Evolutionary conservation across 2,888 invertebrate genomes (phyloP).

Genomic region (Cheilosia vernalis): DNA sequence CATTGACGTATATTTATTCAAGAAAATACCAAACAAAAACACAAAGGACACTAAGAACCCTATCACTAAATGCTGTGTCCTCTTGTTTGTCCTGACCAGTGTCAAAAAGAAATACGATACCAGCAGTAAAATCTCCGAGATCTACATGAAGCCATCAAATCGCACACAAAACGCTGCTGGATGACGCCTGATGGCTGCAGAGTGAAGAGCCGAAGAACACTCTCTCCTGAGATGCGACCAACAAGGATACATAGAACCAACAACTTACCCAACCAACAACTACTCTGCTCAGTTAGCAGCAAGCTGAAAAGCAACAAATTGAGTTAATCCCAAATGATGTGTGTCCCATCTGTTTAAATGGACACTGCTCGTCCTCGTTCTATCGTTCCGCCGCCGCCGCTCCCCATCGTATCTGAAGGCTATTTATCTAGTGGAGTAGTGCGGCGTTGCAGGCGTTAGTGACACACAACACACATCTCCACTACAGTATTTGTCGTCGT

Average conservation of each 20-base stretch:
- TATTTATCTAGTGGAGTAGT: slow-evolving; percentile 56
- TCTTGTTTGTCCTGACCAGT: slow-evolving; percentile 17
- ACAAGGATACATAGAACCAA: slow-evolving; percentile 29
- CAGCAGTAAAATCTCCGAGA: slow-evolving; percentile 13
- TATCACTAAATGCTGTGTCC: slow-evolving; percentile 32
- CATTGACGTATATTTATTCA: slow-evolving; percentile 64
- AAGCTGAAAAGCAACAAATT: slow-evolving; percentile 74
- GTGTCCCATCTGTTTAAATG: slow-evolving; percentile 75
- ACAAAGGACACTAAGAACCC: slow-evolving; percentile 23
- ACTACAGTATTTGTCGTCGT: slow-evolving; percentile 27
- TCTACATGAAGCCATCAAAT: slow-evolving; percentile 31
- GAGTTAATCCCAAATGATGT: slow-evolving; percentile 75
- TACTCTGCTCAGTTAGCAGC: slow-evolving; percentile 58
- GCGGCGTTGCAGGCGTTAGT: slow-evolving; percentile 24
- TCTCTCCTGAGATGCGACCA: slow-evolving; percentile 40
- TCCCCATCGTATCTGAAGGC: slow-evolving; percentile 44
- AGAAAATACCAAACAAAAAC: slow-evolving; percentile 48
- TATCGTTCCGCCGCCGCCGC: background rate
- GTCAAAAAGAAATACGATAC: slow-evolving; percentile 42
- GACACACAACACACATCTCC: slow-evolving; percentile 19
- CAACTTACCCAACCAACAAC: slow-evolving; percentile 52
- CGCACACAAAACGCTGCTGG: slow-evolving; percentile 37
- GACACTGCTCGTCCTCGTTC: slow-evolving; percentile 42
- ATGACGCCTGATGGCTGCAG: slow-evolving; percentile 41
- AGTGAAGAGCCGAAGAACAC: slow-evolving; percentile 20